These are phyloP conservation scores for Troglohyphantes excavatus DNA, from an alignment of 2,888 invertebrate species.

Conservation along the genomic window DNA sequence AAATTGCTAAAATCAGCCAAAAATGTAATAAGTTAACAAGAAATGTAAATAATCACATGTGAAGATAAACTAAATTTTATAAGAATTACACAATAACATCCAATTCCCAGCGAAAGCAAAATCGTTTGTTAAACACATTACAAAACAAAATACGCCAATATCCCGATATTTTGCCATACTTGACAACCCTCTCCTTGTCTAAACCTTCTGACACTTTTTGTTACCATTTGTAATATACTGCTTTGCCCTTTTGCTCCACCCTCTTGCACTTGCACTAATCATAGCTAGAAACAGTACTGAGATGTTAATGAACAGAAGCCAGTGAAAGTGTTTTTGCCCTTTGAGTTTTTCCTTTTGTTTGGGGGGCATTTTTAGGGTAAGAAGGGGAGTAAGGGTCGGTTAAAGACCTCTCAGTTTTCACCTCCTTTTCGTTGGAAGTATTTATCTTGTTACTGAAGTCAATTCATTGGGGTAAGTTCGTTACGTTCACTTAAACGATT, in stretches of 20 bases:
- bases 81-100: too few relatives aligned
- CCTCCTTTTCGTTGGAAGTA: not conserved
- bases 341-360: not conserved
- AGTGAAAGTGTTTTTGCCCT: conserved; percentile 66
- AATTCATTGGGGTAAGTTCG: not conserved
- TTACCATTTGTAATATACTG: conserved; percentile 32
- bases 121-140: too few relatives aligned
- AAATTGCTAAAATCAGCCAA: too few relatives aligned
- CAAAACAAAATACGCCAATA: too few relatives aligned
- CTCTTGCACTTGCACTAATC: not conserved
- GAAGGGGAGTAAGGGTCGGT: conserved; percentile 30
- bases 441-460: not conserved
- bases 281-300: conserved; percentile 21
- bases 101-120: too few relatives aligned
- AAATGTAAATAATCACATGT: too few relatives aligned
- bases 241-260: not conserved
- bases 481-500: not conserved
- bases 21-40: too few relatives aligned
- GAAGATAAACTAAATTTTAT: too few relatives aligned
- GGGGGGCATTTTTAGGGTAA: conserved; percentile 36
- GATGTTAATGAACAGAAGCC: conserved; percentile 41
- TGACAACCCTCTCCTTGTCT: too few relatives aligned
- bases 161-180: too few relatives aligned
- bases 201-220: conserved; percentile 30
- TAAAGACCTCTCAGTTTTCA: conserved; percentile 31